Percentiles rank a stretch among this genome's conserved stretches.
phyloP scores from a whole-genome alignment of 2,113 vertebrate genomes.

The Leucosticte australis region DNA sequence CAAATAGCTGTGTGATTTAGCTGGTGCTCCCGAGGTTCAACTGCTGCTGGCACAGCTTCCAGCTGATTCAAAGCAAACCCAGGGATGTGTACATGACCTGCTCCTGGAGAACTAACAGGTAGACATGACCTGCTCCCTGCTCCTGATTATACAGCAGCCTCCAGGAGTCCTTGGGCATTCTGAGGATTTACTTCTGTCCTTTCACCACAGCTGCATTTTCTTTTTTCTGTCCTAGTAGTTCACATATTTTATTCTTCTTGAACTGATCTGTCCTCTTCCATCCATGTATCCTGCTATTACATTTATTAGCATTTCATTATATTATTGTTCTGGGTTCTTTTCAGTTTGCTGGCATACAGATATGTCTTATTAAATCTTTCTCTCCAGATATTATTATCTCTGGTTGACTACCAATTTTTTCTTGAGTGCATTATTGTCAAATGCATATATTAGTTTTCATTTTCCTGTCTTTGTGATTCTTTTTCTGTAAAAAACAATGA shows the following conservation, averaged over 20 bases:
- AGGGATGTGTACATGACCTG: neutral
- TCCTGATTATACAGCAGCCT: neutral
- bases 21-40: neutral
- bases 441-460: neutral
- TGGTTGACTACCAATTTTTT: neutral
- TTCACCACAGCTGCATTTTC: neutral
- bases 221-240: neutral
- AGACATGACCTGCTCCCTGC: neutral
- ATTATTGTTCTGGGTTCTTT: neutral
- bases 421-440: neutral
- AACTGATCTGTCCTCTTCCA: neutral
- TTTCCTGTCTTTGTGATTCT: neutral
- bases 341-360: neutral
- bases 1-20: conserved; percentile 32
- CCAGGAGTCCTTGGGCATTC: neutral
- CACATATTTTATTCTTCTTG: neutral
- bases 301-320: neutral
- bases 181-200: conserved; percentile 4
- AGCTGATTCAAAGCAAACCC: conserved; percentile 22
- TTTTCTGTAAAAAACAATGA: neutral
- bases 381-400: neutral
- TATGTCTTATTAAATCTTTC: neutral
- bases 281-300: neutral
- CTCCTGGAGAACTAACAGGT: neutral
- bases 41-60: conserved; percentile 26